Conservation (phyloP, 2,888 invertebrate species). For the Synanthedon vespiformis region DNA sequence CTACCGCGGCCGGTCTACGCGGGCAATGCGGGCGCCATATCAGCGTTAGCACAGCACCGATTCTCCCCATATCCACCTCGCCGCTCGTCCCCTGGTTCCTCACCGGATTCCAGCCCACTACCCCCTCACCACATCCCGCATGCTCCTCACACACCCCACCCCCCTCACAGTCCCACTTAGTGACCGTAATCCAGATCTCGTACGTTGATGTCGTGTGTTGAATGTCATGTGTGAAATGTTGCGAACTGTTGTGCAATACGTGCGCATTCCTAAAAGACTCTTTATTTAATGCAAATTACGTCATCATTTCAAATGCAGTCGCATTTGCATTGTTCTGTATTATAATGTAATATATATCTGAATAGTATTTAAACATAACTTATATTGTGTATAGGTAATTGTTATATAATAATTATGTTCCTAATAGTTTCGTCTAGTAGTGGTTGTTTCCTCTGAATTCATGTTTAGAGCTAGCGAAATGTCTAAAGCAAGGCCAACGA, state of each 20-base stretch:
- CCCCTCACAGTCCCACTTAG: conserved; percentile 63
- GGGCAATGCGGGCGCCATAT: conserved; percentile 21
- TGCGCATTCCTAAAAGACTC: not conserved
- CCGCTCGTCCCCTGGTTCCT: conserved; percentile 64
- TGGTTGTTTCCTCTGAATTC: conserved; percentile 40
- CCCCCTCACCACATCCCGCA: conserved; percentile 36
- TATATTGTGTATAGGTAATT: conserved; percentile 48
- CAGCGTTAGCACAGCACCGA: conserved; percentile 66
- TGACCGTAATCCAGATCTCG: conserved; percentile 13
- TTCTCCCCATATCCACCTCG: conserved; percentile 72
- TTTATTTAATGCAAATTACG: not conserved
- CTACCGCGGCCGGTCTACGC: conserved; percentile 64
- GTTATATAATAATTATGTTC: conserved; percentile 50
- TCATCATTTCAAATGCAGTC: not conserved
- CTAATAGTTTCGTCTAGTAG: conserved; percentile 58
- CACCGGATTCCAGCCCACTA: conserved; percentile 67
- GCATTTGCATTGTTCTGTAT: not conserved
- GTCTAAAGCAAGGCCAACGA: conserved; percentile 4
- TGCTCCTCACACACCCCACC: conserved; percentile 50
- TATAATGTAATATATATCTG: not conserved
- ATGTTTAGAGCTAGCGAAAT: conserved; percentile 26
- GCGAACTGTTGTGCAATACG: not conserved
- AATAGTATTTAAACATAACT: conserved; percentile 20
- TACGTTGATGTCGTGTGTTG: not conserved
- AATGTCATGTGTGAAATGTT: not conserved